These are phyloP conservation scores for Poecilus cupreus DNA, from an alignment of 2,888 invertebrate species.

Conservation along the genomic window DNA sequence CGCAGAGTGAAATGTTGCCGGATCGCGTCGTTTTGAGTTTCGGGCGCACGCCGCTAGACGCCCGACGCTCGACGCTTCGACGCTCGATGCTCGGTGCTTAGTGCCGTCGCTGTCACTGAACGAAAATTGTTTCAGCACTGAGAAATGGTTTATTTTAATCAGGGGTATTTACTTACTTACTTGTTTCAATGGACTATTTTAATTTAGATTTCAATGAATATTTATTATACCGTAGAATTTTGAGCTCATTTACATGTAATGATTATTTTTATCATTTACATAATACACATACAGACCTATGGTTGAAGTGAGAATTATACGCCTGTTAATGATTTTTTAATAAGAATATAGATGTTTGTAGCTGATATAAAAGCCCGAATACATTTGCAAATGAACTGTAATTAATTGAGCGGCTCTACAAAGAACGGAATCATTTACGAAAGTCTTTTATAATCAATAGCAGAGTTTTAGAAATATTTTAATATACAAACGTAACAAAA, in stretches of 20 bases:
- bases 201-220: not conserved
- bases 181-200: not conserved
- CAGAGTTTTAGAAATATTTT: too few species aligned
- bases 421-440: too few species aligned
- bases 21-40: not conserved
- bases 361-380: too few species aligned
- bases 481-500: too few species aligned
- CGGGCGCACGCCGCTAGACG: not conserved
- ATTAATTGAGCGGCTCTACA: too few species aligned
- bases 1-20: conserved; percentile 24
- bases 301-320: not conserved
- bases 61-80: not conserved
- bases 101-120: not conserved
- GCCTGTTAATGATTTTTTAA: not conserved
- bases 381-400: too few species aligned
- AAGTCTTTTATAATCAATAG: too few species aligned
- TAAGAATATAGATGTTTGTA: not conserved
- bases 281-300: not conserved
- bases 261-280: not conserved
- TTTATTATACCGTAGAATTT: not conserved
- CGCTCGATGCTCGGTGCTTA: not conserved
- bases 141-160: not conserved
- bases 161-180: not conserved
- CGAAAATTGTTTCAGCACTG: not conserved
- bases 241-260: not conserved